These are phyloP conservation scores for Smutsia gigantea DNA, from an alignment of 2,797 vertebrate genomes.

Conservation along the genomic window DNA sequence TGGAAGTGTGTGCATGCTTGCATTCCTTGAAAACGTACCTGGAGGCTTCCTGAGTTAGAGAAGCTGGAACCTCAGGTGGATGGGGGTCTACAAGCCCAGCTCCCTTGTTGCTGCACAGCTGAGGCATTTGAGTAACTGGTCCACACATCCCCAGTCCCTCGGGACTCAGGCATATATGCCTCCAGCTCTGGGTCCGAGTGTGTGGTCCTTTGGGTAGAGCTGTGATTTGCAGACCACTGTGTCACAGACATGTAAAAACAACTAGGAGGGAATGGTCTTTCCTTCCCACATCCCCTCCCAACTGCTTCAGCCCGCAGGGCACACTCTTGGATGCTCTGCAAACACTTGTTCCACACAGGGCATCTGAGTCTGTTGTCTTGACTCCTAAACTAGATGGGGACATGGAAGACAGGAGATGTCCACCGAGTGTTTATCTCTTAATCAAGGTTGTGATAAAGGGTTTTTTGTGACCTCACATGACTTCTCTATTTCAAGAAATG, in stretches of 20 bases:
- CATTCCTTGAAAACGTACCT: background rate
- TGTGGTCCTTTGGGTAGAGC: background rate
- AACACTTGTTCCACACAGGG: accelerated
- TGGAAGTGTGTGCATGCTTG: background rate
- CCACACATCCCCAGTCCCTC: background rate
- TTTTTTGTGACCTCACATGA: background rate
- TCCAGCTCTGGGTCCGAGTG: accelerated
- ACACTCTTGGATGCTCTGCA: accelerated
- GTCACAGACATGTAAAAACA: background rate
- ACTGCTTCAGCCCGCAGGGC: background rate
- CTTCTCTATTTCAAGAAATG: background rate
- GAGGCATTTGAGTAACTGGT: background rate
- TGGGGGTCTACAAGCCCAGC: background rate
- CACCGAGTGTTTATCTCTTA: background rate
- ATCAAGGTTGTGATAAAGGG: background rate
- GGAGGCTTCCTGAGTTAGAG: background rate
- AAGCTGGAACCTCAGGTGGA: background rate
- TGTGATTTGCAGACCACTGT: accelerated
- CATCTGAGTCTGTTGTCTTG: background rate
- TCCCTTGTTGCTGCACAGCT: background rate
- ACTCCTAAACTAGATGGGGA: background rate
- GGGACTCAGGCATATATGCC: background rate
- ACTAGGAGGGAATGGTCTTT: background rate
- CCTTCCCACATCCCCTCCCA: background rate
- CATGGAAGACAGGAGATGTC: background rate